These are phyloP conservation scores for Calyptommatus sinebrachiatus DNA, from an alignment of 2,113 vertebrate species.

Conservation along the genomic window DNA sequence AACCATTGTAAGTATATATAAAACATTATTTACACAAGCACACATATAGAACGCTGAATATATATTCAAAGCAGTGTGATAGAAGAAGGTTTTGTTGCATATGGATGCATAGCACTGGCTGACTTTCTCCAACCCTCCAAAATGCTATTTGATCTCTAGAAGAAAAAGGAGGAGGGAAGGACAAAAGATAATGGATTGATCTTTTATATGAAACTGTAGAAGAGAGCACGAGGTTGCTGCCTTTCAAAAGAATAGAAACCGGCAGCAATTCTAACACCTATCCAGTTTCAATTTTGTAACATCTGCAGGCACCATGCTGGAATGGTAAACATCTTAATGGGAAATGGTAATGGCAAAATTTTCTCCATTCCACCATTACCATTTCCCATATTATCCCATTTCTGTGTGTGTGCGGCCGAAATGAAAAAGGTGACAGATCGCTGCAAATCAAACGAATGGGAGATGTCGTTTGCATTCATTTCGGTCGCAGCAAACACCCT, in stretches of 20 bases:
- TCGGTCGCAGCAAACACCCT: slow-evolving; percentile 33
- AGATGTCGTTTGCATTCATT: slow-evolving; percentile 68
- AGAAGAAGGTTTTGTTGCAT: too few relatives aligned
- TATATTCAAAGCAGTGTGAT: too few relatives aligned
- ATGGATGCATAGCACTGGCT: too few relatives aligned
- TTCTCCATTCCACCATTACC: slow-evolving; percentile 67
- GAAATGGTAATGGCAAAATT: slow-evolving; percentile 44
- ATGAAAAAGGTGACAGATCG: slow-evolving; percentile 70
- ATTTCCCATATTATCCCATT: slow-evolving; percentile 65
- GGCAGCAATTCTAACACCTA: slow-evolving; percentile 74
- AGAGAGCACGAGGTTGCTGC: slow-evolving; percentile 66
- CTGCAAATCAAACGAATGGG: slow-evolving; percentile 62
- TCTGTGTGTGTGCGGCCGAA: slow-evolving; percentile 63
- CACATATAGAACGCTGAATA: too few relatives aligned
- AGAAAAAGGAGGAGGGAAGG: slow-evolving; percentile 4
- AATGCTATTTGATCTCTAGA: slow-evolving; percentile 71
- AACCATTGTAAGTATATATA: slow-evolving; percentile 32
- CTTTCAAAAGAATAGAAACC: slow-evolving; percentile 74
- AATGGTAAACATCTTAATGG: slow-evolving; percentile 77
- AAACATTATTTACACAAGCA: slow-evolving; percentile 21
- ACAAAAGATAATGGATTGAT: slow-evolving; percentile 72
- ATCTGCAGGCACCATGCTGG: slow-evolving; percentile 67
- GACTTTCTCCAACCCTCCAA: slow-evolving; percentile 29
- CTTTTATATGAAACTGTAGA: slow-evolving; percentile 64
- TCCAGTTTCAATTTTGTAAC: slow-evolving; percentile 73